phyloP scores from a whole-genome alignment of 2,797 vertebrate species.

The Tokudaia muenninki region DNA sequence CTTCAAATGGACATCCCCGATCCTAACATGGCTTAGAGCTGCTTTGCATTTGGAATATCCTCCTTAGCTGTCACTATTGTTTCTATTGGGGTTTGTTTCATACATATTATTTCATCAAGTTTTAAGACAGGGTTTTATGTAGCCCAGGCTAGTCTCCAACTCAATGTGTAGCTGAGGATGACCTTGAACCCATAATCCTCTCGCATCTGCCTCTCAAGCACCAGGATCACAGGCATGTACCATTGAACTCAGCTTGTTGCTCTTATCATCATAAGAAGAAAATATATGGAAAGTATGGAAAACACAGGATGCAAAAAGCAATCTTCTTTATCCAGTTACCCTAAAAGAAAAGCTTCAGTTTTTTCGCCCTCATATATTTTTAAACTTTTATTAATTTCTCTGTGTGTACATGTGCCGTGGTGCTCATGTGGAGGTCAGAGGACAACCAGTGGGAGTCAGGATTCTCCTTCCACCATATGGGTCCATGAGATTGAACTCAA shows the following conservation, averaged over 20 bases:
- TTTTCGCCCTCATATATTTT: background rate
- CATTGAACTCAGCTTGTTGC: background rate
- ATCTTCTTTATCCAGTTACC: background rate
- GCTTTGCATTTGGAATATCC: background rate
- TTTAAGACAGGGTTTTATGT: background rate
- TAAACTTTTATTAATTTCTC: background rate
- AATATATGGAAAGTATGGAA: background rate
- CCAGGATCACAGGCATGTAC: background rate
- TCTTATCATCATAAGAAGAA: constrained; percentile 24
- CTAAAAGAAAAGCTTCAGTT: background rate
- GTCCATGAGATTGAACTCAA: background rate
- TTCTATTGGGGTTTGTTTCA: background rate
- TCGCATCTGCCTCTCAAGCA: background rate
- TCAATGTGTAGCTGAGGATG: background rate
- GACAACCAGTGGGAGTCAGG: background rate
- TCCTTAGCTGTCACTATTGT: background rate
- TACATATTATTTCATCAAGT: background rate
- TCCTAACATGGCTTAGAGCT: background rate
- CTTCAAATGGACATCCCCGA: background rate
- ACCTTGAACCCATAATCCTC: background rate
- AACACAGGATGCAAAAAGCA: background rate
- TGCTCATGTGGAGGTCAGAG: background rate
- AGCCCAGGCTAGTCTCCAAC: background rate
- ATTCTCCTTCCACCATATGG: background rate
- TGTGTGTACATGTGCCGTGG: background rate